These are phyloP conservation scores for Lycocerus yunnanus DNA, from an alignment of 2,888 invertebrate species.

Conservation along the genomic window DNA sequence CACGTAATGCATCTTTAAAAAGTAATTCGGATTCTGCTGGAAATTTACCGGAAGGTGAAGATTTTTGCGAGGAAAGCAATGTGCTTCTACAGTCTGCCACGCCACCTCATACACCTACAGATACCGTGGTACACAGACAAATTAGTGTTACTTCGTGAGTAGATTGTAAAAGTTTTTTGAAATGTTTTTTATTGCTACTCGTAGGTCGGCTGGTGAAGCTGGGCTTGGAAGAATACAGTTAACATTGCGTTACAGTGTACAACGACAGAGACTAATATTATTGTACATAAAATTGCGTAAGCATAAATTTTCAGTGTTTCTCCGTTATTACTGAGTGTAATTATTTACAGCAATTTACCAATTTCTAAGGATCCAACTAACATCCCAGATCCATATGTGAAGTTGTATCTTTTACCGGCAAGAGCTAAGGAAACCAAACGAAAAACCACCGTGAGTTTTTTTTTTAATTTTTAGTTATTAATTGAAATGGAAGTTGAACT, in stretches of 20 bases:
- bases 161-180: not conserved
- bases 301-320: conserved; percentile 48
- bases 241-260: conserved; percentile 82
- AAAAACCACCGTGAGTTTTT: conserved; percentile 77
- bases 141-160: conserved; percentile 53
- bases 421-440: conserved; percentile 85
- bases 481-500: no score
- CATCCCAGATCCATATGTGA: conserved; percentile 90
- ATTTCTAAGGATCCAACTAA: conserved; percentile 74
- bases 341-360: not conserved
- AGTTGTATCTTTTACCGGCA: conserved; percentile 83
- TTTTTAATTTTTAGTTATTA: no score
- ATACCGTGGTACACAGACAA: conserved; percentile 49
- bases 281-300: conserved; percentile 90
- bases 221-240: conserved; percentile 82
- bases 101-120: conserved; percentile 47
- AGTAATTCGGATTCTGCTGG: conserved; percentile 14
- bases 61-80: conserved; percentile 46
- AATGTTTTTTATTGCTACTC: conserved; percentile 19
- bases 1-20: conserved; percentile 30
- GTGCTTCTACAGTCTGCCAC: conserved; percentile 39
- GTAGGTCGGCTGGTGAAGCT: conserved; percentile 71
- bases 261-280: conserved; percentile 79
- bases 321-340: not conserved
- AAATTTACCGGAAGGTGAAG: conserved; percentile 43